Evolutionary conservation across 1,140 invertebrate species (phyloP).

Genomic region (Anastatus disparis): DNA sequence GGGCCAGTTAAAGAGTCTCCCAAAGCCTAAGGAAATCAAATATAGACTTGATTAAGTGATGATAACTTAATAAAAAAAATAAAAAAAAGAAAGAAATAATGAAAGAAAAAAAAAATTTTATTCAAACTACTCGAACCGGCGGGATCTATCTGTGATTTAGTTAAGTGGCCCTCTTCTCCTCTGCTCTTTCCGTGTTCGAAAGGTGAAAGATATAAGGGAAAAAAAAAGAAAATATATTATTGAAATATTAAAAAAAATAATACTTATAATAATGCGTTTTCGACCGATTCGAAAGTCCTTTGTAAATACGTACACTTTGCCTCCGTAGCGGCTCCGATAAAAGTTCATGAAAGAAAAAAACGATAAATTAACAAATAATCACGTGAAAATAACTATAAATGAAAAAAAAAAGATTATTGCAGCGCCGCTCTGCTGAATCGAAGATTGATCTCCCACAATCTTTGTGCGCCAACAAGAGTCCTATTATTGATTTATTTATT

Average conservation of each 20-base stretch:
- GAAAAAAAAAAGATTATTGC: slow-evolving; percentile 3
- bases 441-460: slow-evolving; percentile 59
- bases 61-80: slow-evolving; percentile 55
- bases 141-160: slow-evolving; percentile 63
- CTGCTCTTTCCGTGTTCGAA: slow-evolving; percentile 29
- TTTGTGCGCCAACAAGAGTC: slow-evolving; percentile 66
- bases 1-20: slow-evolving; percentile 53
- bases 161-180: slow-evolving; percentile 53
- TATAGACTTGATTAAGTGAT: slow-evolving; percentile 62
- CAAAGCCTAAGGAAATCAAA: slow-evolving; percentile 66
- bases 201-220: slow-evolving; percentile 28
- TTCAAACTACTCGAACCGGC: slow-evolving; percentile 48
- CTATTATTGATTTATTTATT: too few species aligned
- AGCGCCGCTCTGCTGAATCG: slow-evolving; percentile 58
- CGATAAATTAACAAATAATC: slow-evolving; percentile 3
- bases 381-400: background rate
- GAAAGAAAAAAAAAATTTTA: slow-evolving; percentile 4
- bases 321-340: slow-evolving; percentile 24
- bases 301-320: slow-evolving; percentile 49
- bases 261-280: slow-evolving; percentile 24
- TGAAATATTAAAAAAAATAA: background rate
- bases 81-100: slow-evolving; percentile 13
- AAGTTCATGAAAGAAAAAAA: background rate
- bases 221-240: slow-evolving; percentile 36
- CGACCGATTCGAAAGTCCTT: slow-evolving; percentile 7